Conservation (phyloP, 2,113 vertebrate genomes). For the Egretta garzetta region DNA sequence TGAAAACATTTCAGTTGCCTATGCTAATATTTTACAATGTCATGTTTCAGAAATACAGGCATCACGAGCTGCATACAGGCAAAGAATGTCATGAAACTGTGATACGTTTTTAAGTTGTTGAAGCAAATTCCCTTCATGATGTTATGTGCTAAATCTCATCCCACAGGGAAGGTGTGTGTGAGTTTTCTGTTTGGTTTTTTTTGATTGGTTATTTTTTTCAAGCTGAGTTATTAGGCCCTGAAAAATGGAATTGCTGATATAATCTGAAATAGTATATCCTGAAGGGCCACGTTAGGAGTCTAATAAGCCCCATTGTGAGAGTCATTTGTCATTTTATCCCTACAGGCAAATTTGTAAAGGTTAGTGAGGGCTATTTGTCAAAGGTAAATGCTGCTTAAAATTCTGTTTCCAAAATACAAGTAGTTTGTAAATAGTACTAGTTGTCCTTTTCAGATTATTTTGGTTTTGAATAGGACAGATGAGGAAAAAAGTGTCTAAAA, state of each 20-base stretch:
- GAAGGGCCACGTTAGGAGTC: slow-evolving; percentile 15
- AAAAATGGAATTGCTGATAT: slow-evolving; percentile 59
- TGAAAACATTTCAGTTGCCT: background rate
- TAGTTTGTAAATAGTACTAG: background rate
- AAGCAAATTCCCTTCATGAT: background rate
- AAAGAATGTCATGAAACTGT: background rate
- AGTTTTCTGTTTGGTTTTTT: background rate
- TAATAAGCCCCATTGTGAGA: slow-evolving; percentile 46
- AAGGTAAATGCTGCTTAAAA: slow-evolving; percentile 37
- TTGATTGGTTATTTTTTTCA: background rate
- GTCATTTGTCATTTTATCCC: slow-evolving; percentile 63
- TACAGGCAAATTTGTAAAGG: slow-evolving; percentile 48
- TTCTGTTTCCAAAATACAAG: slow-evolving; percentile 15
- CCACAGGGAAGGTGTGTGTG: background rate
- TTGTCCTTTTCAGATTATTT: background rate
- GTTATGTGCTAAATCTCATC: background rate
- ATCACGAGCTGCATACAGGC: background rate
- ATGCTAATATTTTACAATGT: background rate
- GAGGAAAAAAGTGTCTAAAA: background rate
- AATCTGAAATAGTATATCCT: slow-evolving; percentile 61
- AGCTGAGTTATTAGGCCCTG: slow-evolving; percentile 14
- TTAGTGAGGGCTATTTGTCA: slow-evolving; percentile 52
- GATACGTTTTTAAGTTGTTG: background rate
- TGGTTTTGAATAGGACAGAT: background rate
- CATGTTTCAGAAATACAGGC: background rate